A percentile compares a stretch with the other conserved stretches of the same genome.
phyloP scores from a whole-genome alignment of 2,888 invertebrate genomes.

The Brachylomia viminalis region DNA sequence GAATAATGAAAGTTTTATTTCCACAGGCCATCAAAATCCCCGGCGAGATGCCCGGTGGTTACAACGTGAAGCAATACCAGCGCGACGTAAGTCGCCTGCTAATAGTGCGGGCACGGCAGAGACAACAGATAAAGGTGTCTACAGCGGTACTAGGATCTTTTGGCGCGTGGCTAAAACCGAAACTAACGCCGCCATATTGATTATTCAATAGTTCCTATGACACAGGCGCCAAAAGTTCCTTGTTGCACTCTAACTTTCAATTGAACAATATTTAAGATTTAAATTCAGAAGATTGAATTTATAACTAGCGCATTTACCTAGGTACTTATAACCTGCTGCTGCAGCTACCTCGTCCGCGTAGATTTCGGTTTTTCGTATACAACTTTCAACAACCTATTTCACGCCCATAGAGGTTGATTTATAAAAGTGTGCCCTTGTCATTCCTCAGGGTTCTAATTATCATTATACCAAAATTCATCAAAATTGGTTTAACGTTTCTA shows the following conservation, averaged over 20 bases:
- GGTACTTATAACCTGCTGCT: neutral
- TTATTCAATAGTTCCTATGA: neutral
- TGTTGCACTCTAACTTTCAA: neutral
- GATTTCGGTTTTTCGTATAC: neutral
- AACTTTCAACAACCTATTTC: neutral
- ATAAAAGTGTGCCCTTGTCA: neutral
- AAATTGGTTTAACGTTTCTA: neutral
- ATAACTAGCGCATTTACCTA: too few relatives aligned
- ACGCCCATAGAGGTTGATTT: neutral
- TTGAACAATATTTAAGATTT: neutral
- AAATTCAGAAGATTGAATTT: neutral
- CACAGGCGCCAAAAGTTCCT: neutral
- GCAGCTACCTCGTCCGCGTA: neutral
- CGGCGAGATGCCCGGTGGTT: constrained; percentile 78
- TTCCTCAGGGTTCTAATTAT: neutral
- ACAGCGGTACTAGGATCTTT: neutral
- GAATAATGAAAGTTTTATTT: constrained; percentile 13
- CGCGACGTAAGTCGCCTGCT: constrained; percentile 86
- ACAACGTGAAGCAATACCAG: constrained; percentile 79
- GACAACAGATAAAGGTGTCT: constrained; percentile 86
- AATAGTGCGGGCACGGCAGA: constrained; percentile 85
- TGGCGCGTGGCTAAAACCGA: too few relatives aligned
- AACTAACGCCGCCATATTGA: neutral
- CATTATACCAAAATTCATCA: neutral
- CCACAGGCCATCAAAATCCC: constrained; percentile 75